Percentiles rank a stretch among this genome's conserved stretches.
These are phyloP conservation scores for Eriosoma lanigerum DNA, from an alignment of 1,140 invertebrate genomes.

Conservation along the genomic window DNA sequence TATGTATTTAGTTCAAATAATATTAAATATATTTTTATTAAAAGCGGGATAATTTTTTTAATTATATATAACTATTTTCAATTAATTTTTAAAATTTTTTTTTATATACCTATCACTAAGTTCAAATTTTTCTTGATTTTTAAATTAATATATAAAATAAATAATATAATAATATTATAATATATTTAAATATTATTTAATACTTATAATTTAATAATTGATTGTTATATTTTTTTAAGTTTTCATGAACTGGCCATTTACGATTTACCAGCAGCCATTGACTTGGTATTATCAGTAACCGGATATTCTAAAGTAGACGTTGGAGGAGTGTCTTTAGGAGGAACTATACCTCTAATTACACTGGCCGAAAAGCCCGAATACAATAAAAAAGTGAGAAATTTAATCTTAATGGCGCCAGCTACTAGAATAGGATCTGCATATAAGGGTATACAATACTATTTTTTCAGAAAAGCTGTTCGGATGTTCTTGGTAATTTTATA, in stretches of 20 bases:
- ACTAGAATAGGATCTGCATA: conserved; percentile 55
- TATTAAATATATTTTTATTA: too few relatives aligned
- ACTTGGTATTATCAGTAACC: conserved; percentile 62
- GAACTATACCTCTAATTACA: conserved; percentile 61
- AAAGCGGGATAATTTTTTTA: too few relatives aligned
- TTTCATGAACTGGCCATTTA: conserved; percentile 65
- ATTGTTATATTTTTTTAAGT: conserved; percentile 52
- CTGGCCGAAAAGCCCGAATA: too few relatives aligned
- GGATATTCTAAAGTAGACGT: conserved; percentile 62
- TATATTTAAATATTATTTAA: too few relatives aligned
- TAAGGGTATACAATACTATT: not conserved
- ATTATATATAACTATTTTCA: too few relatives aligned
- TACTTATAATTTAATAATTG: too few relatives aligned
- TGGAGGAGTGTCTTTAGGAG: conserved; percentile 69
- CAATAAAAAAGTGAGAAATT: conserved; percentile 60
- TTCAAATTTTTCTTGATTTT: too few relatives aligned
- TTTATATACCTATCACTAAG: too few relatives aligned
- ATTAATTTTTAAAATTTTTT: too few relatives aligned
- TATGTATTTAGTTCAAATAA: too few relatives aligned
- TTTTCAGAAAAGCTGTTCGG: not conserved
- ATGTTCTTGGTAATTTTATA: not conserved
- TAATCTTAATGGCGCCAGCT: conserved; percentile 64
- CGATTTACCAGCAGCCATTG: conserved; percentile 65
- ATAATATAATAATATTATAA: too few relatives aligned
- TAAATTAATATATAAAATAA: too few relatives aligned